Evolutionary conservation across 2,888 invertebrate species (phyloP), one percentile per base, ranked within the genome.

Genomic region (Itoplectis maculator): DNA sequence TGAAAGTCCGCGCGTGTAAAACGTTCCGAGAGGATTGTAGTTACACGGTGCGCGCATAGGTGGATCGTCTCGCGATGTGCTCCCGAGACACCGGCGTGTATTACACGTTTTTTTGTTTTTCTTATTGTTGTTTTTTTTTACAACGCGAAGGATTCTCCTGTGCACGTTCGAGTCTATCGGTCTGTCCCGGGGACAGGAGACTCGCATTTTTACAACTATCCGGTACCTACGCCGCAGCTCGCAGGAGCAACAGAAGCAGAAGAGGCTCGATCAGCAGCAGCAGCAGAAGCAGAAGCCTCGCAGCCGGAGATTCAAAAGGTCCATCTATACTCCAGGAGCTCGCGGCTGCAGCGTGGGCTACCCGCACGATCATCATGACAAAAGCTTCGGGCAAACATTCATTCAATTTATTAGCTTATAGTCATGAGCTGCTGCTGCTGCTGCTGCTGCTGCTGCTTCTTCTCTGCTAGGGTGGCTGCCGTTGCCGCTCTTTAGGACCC

Each of bases 351-450:
- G 37, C 90, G 88, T 88, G 89, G 89, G 90, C 88, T 87, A 89
- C 87, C 86, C 89, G 87, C 87, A 87, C 87, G 89, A 90, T 91
- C 91, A 91, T 90, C 91, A 90, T 91, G 90, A 91, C 91, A 91
- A 91, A 91, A 90, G 90, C 89, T 86, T 82, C 42, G 86, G 88
- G 90, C 90, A 90, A 90, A 90, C 89, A 89, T 89, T 89, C 89
- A 86, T 88, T 91, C 89, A 92, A 91, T 92, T 92, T 92, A 92
- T 92, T 91, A 88, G 91, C 91, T 91, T 89, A 89, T 88, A 88
- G 88, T 88, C 88, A 87, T 84, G 77, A 68, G 85, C 72, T 61
- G 76, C 66, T 59, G 56, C 23, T 56, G 29, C 4, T 23, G 56
- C 56, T 29, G 56, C 61, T 15, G 47, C 13, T n/a, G n/a, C n/a